These are phyloP conservation scores for Agrotis clavis DNA, from an alignment of 2,888 invertebrate species.

Conservation along the genomic window DNA sequence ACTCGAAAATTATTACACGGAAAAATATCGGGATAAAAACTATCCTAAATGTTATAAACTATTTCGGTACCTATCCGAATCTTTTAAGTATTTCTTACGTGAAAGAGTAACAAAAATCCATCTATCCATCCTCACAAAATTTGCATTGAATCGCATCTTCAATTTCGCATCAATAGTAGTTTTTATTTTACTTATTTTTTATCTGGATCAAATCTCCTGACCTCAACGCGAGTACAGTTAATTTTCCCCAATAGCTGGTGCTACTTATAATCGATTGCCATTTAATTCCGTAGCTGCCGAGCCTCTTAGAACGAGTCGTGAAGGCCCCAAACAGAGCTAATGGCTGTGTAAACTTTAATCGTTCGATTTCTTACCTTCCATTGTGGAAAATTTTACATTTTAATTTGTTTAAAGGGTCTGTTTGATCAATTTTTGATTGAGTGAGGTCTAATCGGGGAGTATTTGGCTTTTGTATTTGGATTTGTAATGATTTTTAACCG, in stretches of 20 bases:
- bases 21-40: no score
- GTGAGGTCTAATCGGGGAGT: slow-evolving; percentile 31
- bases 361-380: slow-evolving; percentile 64
- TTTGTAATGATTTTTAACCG: slow-evolving; percentile 1
- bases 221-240: slow-evolving; percentile 58
- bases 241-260: slow-evolving; percentile 75
- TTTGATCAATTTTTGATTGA: slow-evolving; percentile 61
- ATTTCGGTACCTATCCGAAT: no score
- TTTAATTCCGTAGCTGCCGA: slow-evolving; percentile 76
- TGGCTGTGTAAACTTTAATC: slow-evolving; percentile 83
- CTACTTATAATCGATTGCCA: slow-evolving; percentile 84
- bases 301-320: slow-evolving; percentile 63
- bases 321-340: slow-evolving; percentile 77
- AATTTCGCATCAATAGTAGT: no score
- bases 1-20: no score
- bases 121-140: no score
- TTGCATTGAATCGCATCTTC: no score
- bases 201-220: slow-evolving; percentile 5
- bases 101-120: no score
- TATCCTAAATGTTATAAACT: no score
- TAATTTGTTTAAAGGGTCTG: slow-evolving; percentile 58
- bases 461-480: slow-evolving; percentile 20
- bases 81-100: no score
- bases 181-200: not conserved
- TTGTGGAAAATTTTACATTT: slow-evolving; percentile 68